Base-by-base conservation (phyloP, 2,113 vertebrate genomes). In the Cercocebus atys region DNA sequence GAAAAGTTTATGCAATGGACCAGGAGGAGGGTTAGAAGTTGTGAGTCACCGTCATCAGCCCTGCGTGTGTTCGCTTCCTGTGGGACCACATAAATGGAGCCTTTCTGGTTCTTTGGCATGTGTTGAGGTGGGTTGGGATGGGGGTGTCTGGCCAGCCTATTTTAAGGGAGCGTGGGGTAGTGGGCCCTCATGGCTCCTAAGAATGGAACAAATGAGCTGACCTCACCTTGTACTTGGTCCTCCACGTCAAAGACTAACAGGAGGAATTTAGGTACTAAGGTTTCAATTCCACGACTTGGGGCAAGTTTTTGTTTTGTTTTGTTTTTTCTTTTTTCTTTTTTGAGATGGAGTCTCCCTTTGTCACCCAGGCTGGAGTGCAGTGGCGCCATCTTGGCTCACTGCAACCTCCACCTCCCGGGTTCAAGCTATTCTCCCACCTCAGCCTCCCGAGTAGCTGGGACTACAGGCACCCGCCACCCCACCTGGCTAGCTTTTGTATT, bases 1-100 rank as follows among this genome's bases (percentile, higher is more conserved):
- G 96, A 98, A 98, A 98, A 98, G 98, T 98, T 98, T 81, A 97
- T 98, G 98, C 88, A 68, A 95, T 66, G 75, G 92, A 96, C 72
- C 93, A 94, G 79, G 92, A 94, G 97, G 97, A 98, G 97, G 98
- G 96, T 80, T 95, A 25, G 91, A 90, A 97, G 97, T 93, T 76
- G 68, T 95, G 97, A 98, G 80, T 97, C 97, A 98, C 96, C 95
- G 8, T 32, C 75, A 8, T 40, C 45, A 11, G 96, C 81, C 73
- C 93, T 61, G 92, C 50, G 95, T 91, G 94, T 84, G 83, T 76
- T 72, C 0, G 55, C 78, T 93, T 97, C 97, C 97, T 92, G 85
- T 73, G 92, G 93, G 97, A 87, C 90, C 93, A 50, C 88, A 86
- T 94, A 59, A 95, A 91, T 75, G 93, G 90, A 73, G 83, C 4